Conservation (phyloP, 1,140 invertebrate species). For the Hypothenemus hampei region DNA sequence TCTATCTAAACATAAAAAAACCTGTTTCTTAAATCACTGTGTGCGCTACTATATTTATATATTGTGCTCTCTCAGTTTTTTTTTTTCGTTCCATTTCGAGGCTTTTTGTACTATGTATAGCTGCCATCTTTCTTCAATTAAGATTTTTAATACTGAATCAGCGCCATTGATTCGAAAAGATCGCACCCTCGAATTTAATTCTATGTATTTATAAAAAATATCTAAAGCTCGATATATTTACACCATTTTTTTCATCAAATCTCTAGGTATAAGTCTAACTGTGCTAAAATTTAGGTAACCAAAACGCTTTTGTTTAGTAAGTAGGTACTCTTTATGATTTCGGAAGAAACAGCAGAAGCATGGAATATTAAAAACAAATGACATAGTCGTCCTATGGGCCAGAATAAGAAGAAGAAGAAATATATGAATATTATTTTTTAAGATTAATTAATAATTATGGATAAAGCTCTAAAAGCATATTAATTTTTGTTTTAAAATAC, state of each 20-base stretch:
- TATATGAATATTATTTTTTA: too few relatives aligned
- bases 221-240: constrained; percentile 25
- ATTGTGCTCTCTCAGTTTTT: constrained; percentile 23
- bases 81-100: not conserved
- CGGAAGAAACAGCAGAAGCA: not conserved
- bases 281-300: constrained; percentile 24
- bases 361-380: too few relatives aligned
- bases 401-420: too few relatives aligned
- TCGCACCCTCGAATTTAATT: constrained; percentile 21
- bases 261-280: constrained; percentile 5
- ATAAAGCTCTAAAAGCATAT: constrained; percentile 23
- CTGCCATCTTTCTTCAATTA: constrained; percentile 1
- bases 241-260: constrained; percentile 13
- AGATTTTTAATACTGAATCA: constrained; percentile 10
- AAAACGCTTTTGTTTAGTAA: constrained; percentile 21
- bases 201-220: constrained; percentile 28
- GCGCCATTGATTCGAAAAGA: constrained; percentile 11
- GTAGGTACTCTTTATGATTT: not conserved
- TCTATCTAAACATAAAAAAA: constrained; percentile 18
- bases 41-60: constrained; percentile 11
- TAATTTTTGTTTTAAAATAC: constrained; percentile 22
- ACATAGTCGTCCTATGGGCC: too few relatives aligned
- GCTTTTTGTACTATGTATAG: constrained; percentile 25
- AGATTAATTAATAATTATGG: too few relatives aligned
- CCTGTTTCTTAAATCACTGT: constrained; percentile 18